Percentiles rank a stretch among this genome's conserved stretches.
These are phyloP conservation scores for Cataglyphis rosenhaueri DNA, from an alignment of 2,888 invertebrate genomes.

Conservation along the genomic window DNA sequence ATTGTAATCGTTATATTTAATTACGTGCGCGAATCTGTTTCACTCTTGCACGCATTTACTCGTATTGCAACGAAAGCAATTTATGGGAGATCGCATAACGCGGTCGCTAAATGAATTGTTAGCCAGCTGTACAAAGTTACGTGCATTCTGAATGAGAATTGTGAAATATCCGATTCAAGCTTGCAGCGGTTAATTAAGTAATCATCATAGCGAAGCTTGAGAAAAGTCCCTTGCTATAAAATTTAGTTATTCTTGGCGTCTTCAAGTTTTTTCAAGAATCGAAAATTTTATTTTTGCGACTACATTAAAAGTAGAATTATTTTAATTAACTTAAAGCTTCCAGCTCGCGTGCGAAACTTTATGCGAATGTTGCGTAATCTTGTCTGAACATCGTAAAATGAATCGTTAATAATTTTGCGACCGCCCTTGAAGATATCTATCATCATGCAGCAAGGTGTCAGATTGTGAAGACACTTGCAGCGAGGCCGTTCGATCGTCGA, in stretches of 20 bases:
- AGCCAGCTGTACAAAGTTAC: slow-evolving; percentile 7
- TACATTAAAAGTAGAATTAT: neutral
- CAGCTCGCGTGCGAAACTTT: neutral
- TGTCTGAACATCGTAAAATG: neutral
- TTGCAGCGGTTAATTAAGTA: neutral
- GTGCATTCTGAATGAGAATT: slow-evolving; percentile 3
- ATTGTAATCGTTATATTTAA: slow-evolving; percentile 24
- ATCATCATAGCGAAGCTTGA: neutral
- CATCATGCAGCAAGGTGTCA: slow-evolving; percentile 27
- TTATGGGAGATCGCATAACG: slow-evolving; percentile 44
- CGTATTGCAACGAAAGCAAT: slow-evolving; percentile 37
- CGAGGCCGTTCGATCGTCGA: slow-evolving; percentile 54
- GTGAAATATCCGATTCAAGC: slow-evolving; percentile 2
- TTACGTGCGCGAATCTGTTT: slow-evolving; percentile 36
- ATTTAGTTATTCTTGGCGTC: neutral
- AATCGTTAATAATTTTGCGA: slow-evolving; percentile 25
- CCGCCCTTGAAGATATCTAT: slow-evolving; percentile 46
- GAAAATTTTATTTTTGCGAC: neutral
- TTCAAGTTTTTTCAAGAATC: neutral
- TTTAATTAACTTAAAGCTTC: neutral
- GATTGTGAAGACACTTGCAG: slow-evolving; percentile 39
- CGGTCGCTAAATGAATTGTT: slow-evolving; percentile 25
- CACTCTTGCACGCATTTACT: slow-evolving; percentile 10
- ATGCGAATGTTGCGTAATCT: neutral
- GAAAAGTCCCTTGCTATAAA: neutral